Evolutionary conservation across 2,797 vertebrate genomes (phyloP), one percentile per base, ranked within the genome.

Genomic region (Pachyuromys duprasi): DNA sequence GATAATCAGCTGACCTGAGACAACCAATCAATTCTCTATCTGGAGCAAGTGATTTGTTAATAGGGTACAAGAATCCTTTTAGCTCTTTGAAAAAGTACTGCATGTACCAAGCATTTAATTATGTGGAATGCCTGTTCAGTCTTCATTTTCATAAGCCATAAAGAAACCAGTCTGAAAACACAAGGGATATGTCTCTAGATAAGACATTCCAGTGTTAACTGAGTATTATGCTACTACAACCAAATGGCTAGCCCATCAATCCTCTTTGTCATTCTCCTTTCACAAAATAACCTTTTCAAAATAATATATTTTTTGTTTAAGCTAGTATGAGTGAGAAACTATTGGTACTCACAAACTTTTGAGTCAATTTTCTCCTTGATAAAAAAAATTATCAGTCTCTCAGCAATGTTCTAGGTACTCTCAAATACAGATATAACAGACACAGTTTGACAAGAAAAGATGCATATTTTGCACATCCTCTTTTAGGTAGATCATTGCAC

Each of bases 231-330:
- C 17, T 4, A 60, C 63, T 67, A 55, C 7, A 42, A 14, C 3
- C 4, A 5, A 9, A 75, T 3, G 67, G 0, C 0, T 26, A 28
- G 1, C 17, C 12, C 1, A 1, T 4, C 2, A 63, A 31, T 5
- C 6, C 3, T 53, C 8, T 78, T 84, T 80, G n/a, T 83, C 18
- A 92, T 3, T 12, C 11, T 81, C 3, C 1, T 74, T 93, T 82
- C 20, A 79, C 28, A 15, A 89, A 93, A 55, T 49, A 42, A 33
- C 8, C 15, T 63, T 67, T 92, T 49, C n/a, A 86, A 33, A 69
- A 31, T 33, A 14, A 62, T 86, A 72, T 78, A 62, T 70, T 72
- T 91, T 91, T 81, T 90, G 2, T 31, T 89, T 93, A 70, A 18
- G 5, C 8, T 65, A 15, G 4, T n/a, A 74, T 81, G 12, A 96